Base-by-base conservation (phyloP, 2,113 vertebrate species). In the Podocnemis expansa region DNA sequence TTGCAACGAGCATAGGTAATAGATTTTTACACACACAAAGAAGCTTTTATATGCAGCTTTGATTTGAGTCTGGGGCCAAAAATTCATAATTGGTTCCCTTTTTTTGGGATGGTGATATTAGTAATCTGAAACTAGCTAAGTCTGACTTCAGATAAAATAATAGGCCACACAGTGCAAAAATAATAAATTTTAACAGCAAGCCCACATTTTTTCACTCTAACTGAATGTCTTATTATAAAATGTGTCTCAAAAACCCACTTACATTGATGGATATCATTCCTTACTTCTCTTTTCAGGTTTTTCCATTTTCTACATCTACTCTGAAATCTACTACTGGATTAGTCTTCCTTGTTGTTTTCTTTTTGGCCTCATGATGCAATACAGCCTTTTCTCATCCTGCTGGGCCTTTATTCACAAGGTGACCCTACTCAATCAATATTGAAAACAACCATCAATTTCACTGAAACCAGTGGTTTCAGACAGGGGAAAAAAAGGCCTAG, bases 381-480 rank as follows among this genome's bases (percentile, higher is more conserved):
- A 16, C 60, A 19, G 34, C 3, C 60, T 67, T 67, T n/a, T 17
- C 34, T 67, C 6, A 8, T n/a, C 34, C 2, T 83, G 88, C 47
- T 60, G 88, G 47, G 24, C 70, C 24, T 0, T 78, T 94, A 31
- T 79, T 87, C 11, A 22, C 12, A 7, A 78, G 56, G 76, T 70
- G n/a, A 70, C 76, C 31, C 22, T 56, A 22, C 43, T 8, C 56
- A 54, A 17, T 84, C 25, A 87, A 12, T 51, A 55, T 70, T 60
- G 93, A 93, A 58, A 1, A 2, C 41, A 82, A 88, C 78, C 82
- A 82, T 82, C 63, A 75, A 89, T 82, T 82, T 34, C 25, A 82
- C 70, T 54, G 1, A 84, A 95, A 10, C 8, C 27, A 78, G 4
- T 21, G 29, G 4, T 88, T 41, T 70, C n/a, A 19, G 34, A 85